Evolutionary conservation across 2,888 invertebrate genomes (phyloP).

Genomic region (Macaria notata): DNA sequence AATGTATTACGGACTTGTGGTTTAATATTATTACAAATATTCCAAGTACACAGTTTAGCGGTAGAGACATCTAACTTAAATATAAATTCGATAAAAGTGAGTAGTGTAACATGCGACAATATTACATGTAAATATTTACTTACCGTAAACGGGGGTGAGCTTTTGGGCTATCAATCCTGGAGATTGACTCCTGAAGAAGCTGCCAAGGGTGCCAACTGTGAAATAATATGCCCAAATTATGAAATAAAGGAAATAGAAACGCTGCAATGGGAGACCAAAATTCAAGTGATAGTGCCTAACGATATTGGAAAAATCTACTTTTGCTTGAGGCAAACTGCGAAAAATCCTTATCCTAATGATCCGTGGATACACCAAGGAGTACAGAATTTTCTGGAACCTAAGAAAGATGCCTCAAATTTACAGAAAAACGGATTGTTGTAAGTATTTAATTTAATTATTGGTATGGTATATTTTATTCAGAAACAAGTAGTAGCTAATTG

Average conservation of each 20-base stretch:
- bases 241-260: constrained; percentile 64
- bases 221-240: constrained; percentile 62
- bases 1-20: constrained; percentile 77
- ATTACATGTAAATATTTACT: constrained; percentile 76
- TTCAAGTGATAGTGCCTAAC: constrained; percentile 57
- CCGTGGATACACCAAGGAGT: constrained; percentile 80
- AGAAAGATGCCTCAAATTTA: constrained; percentile 35
- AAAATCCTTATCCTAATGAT: constrained; percentile 53
- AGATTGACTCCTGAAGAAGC: constrained; percentile 61
- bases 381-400: constrained; percentile 62
- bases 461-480: neutral
- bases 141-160: constrained; percentile 64
- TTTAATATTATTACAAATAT: constrained; percentile 58
- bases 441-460: constrained; percentile 34
- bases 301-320: constrained; percentile 57
- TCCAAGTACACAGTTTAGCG: constrained; percentile 50
- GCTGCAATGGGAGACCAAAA: constrained; percentile 48
- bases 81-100: constrained; percentile 58
- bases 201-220: constrained; percentile 59
- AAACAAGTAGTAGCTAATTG: constrained; percentile 2
- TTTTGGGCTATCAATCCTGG: constrained; percentile 70
- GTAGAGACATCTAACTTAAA: constrained; percentile 47
- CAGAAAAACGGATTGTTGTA: constrained; percentile 28
- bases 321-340: constrained; percentile 56
- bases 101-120: constrained; percentile 49